Percentiles rank a stretch among this genome's conserved stretches.
phyloP scores from a whole-genome alignment of 2,888 invertebrate species.

The Caenorhabditis doughertyi region DNA sequence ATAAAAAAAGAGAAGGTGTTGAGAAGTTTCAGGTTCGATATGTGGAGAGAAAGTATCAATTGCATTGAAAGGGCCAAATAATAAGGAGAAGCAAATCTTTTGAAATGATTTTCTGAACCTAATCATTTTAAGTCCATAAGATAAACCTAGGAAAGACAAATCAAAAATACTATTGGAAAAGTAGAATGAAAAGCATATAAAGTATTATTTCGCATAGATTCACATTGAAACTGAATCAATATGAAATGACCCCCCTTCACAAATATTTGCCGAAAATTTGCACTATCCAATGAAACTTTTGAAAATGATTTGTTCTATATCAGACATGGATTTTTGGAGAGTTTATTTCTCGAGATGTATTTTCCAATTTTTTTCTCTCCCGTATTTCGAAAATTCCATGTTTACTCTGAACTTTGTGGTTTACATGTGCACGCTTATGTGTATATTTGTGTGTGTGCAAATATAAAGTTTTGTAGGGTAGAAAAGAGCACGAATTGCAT shows the following conservation, averaged over 20 bases:
- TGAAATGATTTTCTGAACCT: too few species aligned
- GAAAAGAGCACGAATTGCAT: constrained; percentile 17
- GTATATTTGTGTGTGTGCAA: constrained; percentile 41
- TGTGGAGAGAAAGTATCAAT: background rate
- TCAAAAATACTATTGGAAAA: background rate
- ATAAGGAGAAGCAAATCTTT: background rate
- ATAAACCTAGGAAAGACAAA: background rate
- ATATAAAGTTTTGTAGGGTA: constrained; percentile 41
- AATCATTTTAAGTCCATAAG: too few species aligned
- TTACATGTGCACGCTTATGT: constrained; percentile 39
- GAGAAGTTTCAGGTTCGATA: background rate
- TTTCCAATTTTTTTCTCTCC: background rate
- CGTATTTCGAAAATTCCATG: constrained; percentile 47
- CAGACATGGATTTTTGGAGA: constrained; percentile 6
- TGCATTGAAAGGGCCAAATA: too few species aligned
- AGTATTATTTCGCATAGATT: constrained; percentile 1
- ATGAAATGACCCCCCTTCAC: constrained; percentile 21
- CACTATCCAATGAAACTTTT: too few species aligned
- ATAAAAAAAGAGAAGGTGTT: background rate
- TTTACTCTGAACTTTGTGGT: constrained; percentile 59
- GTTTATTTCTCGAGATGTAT: constrained; percentile 15
- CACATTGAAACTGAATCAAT: constrained; percentile 24
- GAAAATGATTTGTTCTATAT: too few species aligned
- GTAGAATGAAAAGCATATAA: background rate
- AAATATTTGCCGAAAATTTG: constrained; percentile 26